phyloP scores from a whole-genome alignment of 2,113 vertebrate species.

The Leptobrachium leishanense region DNA sequence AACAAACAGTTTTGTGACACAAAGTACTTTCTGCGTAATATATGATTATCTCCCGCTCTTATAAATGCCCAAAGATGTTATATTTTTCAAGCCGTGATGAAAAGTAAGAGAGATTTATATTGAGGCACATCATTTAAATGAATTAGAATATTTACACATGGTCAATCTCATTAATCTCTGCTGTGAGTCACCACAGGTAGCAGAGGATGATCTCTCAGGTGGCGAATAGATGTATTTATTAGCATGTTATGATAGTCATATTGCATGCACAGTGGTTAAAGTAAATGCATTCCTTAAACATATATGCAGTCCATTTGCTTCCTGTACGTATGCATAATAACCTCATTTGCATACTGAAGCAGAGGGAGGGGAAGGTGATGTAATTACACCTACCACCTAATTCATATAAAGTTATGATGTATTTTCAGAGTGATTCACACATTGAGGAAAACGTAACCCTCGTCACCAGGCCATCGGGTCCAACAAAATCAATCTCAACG shows the following conservation, averaged over 20 bases:
- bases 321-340: too few relatives aligned
- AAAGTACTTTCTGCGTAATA: background rate
- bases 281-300: background rate
- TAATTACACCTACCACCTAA: too few relatives aligned
- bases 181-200: background rate
- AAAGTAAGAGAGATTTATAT: conserved; percentile 3
- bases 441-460: too few relatives aligned
- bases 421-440: too few relatives aligned
- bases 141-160: conserved; percentile 21
- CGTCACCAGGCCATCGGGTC: too few relatives aligned
- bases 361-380: too few relatives aligned
- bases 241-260: background rate
- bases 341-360: too few relatives aligned
- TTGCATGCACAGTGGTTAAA: background rate
- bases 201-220: background rate
- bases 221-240: background rate
- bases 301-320: background rate
- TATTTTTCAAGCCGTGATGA: background rate
- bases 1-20: background rate
- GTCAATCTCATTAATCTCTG: conserved; percentile 8
- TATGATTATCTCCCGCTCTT: background rate
- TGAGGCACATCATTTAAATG: background rate
- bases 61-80: conserved; percentile 10
- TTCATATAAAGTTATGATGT: too few relatives aligned
- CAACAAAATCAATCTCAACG: too few relatives aligned